Base-by-base conservation (phyloP, 2,113 vertebrate species). In the Siphamia tubifer region DNA sequence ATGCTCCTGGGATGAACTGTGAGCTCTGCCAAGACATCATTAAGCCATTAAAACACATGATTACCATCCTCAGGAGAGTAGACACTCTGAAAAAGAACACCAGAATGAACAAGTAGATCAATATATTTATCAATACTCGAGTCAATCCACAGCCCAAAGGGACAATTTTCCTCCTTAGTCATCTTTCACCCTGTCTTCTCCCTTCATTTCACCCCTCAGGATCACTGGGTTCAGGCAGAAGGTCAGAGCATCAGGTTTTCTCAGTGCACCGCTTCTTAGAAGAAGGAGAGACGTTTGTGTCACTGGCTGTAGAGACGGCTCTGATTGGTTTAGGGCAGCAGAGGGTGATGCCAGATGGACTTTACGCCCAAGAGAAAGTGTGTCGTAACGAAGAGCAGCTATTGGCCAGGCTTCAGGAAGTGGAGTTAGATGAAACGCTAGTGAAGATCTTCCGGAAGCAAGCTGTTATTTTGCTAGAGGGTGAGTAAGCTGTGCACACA, bases 401-500 rank as follows among this genome's bases (percentile, higher is more conserved):
- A 54, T 90, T 98, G 89, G 94, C 94, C 83, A 96, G 92, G 77
- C 95, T 98, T 35, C 96, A 96, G 78, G 96, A 98, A 89, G 91
- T 97, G 42, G 91, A 95, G 63, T 81, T 97, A 73, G 94, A 96
- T 72, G 94, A 96, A 81, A 90, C 89, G 54, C 85, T 98, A 84
- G 94, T 98, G 90, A 96, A 96, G 89, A 95, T 98, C 91, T 96
- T 98, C 90, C 93, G 93, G 87, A 97, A 96, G 81, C 96, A 98
- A 94, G 96, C 95, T 55, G 90, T 93, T 83, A 92, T 96, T 92
- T 93, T 98, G 67, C 93, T 98, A 87, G 96, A 98, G 94, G 96
- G 96, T 98, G 92, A 87, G 90, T 32, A 0, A 8, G 45, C 15
- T 30, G 2, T n/a, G n/a, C n/a, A n/a, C n/a, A n/a, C n/a, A n/a